These are phyloP conservation scores for Cyanistes caeruleus DNA, from an alignment of 2,113 vertebrate species.

Conservation along the genomic window DNA sequence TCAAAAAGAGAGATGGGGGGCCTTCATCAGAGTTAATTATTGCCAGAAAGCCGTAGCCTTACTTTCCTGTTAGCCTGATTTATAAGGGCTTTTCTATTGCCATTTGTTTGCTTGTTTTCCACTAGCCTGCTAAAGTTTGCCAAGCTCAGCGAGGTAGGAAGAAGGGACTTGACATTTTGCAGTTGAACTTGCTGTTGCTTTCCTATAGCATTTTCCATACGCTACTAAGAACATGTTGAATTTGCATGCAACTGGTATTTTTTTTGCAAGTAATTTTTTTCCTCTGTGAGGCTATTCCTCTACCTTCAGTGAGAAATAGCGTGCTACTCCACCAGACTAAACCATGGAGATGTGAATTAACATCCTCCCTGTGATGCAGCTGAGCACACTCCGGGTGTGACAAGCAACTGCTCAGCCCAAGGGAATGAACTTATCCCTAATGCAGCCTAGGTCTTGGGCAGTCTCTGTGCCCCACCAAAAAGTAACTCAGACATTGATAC, in stretches of 20 bases:
- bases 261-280: not conserved
- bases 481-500: not conserved
- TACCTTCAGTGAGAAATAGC: not conserved
- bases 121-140: not conserved
- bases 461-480: not conserved
- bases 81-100: not conserved
- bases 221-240: not conserved
- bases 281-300: not conserved
- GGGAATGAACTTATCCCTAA: not conserved
- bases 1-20: not conserved
- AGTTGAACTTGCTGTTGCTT: not conserved
- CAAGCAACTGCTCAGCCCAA: rapidly evolving
- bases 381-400: rapidly evolving
- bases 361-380: rapidly evolving
- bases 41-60: not conserved
- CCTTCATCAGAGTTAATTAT: constrained; percentile 25
- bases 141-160: not conserved
- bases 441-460: rapidly evolving
- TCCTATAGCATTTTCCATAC: not conserved
- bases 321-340: not conserved
- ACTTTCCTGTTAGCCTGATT: constrained; percentile 9
- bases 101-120: constrained; percentile 4
- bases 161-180: not conserved
- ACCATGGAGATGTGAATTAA: not conserved
- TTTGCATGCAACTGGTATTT: not conserved